These are phyloP conservation scores for Drosophila lowei DNA, from an alignment of 1,140 invertebrate genomes.

Conservation along the genomic window DNA sequence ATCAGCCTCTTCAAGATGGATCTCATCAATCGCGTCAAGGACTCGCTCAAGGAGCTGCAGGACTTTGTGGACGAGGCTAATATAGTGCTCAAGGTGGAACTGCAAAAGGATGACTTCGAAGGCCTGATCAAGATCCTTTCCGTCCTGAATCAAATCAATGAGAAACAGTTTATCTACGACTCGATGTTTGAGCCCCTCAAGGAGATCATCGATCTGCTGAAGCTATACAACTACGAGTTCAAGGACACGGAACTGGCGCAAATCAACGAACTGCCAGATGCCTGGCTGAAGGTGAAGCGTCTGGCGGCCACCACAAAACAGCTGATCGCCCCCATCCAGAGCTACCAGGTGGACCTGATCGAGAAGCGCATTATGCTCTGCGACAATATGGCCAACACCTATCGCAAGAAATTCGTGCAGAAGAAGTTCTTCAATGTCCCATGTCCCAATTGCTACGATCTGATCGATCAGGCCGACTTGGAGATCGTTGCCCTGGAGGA, in stretches of 20 bases:
- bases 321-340: constrained; percentile 90
- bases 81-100: constrained; percentile 84
- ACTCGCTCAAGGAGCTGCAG: constrained; percentile 84
- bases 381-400: constrained; percentile 90
- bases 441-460: constrained; percentile 89
- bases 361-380: constrained; percentile 88
- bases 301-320: constrained; percentile 92
- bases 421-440: constrained; percentile 88
- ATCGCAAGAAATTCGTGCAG: constrained; percentile 89
- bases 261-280: constrained; percentile 91
- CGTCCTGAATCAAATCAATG: constrained; percentile 86
- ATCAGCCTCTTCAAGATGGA: constrained; percentile 88
- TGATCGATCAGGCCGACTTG: constrained; percentile 89
- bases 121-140: constrained; percentile 84
- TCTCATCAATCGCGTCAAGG: constrained; percentile 87
- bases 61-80: constrained; percentile 86
- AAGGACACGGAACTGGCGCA: constrained; percentile 86
- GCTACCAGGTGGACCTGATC: constrained; percentile 86
- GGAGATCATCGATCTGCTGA: constrained; percentile 89
- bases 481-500: constrained; percentile 88
- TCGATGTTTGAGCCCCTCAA: constrained; percentile 92
- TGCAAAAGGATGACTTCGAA: constrained; percentile 88
- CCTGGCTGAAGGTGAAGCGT: constrained; percentile 95
- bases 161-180: constrained; percentile 85
- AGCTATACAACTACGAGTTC: constrained; percentile 90